A percentile compares a stretch with the other conserved stretches of the same genome.
Conservation (phyloP, 2,888 invertebrate species). For the Lottia gigantea region DNA sequence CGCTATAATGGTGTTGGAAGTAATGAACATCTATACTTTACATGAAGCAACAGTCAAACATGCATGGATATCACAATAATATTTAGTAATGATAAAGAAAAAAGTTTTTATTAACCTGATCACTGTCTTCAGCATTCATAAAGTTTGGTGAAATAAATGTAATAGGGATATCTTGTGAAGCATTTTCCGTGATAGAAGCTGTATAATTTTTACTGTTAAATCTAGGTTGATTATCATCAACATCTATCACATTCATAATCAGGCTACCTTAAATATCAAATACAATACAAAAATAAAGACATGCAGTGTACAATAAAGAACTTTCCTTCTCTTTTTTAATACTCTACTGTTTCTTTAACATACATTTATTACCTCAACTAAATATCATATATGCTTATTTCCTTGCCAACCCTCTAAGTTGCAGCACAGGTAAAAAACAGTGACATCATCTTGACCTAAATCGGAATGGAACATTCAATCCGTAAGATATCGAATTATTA, state of each 20-base stretch:
- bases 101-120: conserved; percentile 6
- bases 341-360: too few relatives aligned
- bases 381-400: too few relatives aligned
- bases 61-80: not conserved
- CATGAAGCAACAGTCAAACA: not conserved
- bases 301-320: too few relatives aligned
- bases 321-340: too few relatives aligned
- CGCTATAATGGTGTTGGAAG: too few relatives aligned
- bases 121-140: conserved; percentile 14
- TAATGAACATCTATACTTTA: not conserved
- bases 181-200: conserved; percentile 13
- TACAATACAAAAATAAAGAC: too few relatives aligned
- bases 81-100: not conserved
- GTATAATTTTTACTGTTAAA: conserved; percentile 8
- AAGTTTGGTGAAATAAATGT: not conserved
- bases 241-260: conserved; percentile 2
- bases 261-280: not conserved
- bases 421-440: too few relatives aligned
- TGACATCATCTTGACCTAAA: too few relatives aligned
- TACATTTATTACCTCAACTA: too few relatives aligned
- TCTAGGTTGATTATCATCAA: conserved; percentile 11
- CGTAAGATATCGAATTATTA: too few relatives aligned
- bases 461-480: too few relatives aligned
- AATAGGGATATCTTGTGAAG: conserved; percentile 5
- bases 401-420: too few relatives aligned